Percentiles rank a stretch among this genome's conserved stretches.
Evolutionary conservation across 2,888 invertebrate genomes (phyloP).

Genomic region (Perizoma affinitatum): DNA sequence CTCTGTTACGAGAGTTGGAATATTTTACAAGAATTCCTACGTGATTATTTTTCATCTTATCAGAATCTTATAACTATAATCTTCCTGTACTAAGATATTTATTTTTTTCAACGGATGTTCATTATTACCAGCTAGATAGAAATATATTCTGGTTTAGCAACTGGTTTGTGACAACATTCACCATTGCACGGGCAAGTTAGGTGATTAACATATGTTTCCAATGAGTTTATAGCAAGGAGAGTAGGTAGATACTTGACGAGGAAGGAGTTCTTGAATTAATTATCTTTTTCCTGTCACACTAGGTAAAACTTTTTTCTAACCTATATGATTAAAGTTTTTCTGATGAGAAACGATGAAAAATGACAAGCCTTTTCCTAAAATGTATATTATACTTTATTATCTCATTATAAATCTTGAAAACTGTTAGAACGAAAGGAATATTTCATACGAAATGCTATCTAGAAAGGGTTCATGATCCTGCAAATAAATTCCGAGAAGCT

Average conservation of each 20-base stretch:
- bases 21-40: not conserved
- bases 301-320: constrained; percentile 8
- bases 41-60: no score
- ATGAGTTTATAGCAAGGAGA: constrained; percentile 23
- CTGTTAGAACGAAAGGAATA: constrained; percentile 11
- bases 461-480: constrained; percentile 23
- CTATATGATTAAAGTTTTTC: not conserved
- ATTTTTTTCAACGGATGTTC: constrained; percentile 16
- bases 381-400: not conserved
- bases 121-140: constrained; percentile 6
- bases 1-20: not conserved
- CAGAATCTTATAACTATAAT: not conserved
- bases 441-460: constrained; percentile 18
- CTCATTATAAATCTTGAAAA: constrained; percentile 15
- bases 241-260: constrained; percentile 17
- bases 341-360: constrained; percentile 4
- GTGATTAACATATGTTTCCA: constrained; percentile 28
- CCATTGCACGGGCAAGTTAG: constrained; percentile 17
- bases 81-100: constrained; percentile 11
- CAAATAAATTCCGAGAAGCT: constrained; percentile 25
- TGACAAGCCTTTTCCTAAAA: not conserved
- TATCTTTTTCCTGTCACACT: constrained; percentile 18
- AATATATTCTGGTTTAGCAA: constrained; percentile 19
- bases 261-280: constrained; percentile 28
- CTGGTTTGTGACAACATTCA: constrained; percentile 30